phyloP scores from a whole-genome alignment of 2,888 invertebrate genomes.

The Hoplodrina ambigua region DNA sequence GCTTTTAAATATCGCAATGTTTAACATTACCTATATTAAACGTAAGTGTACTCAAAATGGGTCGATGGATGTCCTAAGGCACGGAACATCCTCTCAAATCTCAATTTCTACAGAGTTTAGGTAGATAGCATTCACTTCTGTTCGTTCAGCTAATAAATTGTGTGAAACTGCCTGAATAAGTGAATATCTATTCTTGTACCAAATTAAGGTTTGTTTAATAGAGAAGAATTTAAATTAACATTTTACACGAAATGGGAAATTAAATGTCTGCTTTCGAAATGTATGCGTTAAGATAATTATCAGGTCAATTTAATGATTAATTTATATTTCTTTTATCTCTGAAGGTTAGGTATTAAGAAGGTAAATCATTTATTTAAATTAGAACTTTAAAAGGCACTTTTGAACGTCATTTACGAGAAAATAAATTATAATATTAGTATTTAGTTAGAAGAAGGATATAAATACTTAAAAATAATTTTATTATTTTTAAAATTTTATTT shows the following conservation, averaged over 20 bases:
- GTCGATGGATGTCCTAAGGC: slow-evolving; percentile 24
- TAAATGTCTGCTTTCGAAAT: slow-evolving; percentile 4
- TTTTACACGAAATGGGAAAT: slow-evolving; percentile 15
- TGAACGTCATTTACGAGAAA: no score
- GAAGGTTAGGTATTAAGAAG: neutral
- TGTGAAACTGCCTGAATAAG: slow-evolving; percentile 25
- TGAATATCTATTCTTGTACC: slow-evolving; percentile 23
- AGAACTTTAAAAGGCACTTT: no score
- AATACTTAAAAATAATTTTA: no score
- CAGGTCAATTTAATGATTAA: slow-evolving; percentile 8
- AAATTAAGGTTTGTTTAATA: slow-evolving; percentile 28
- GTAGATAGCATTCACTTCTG: slow-evolving; percentile 52
- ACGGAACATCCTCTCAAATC: slow-evolving; percentile 10
- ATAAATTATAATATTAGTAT: no score
- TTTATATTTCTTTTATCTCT: neutral
- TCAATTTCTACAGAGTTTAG: slow-evolving; percentile 32
- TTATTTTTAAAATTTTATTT: no score
- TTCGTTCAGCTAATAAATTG: slow-evolving; percentile 56
- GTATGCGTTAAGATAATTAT: neutral
- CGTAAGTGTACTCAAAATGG: slow-evolving; percentile 24
- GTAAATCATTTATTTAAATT: no score
- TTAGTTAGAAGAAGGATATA: no score
- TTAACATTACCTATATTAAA: neutral
- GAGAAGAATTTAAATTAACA: slow-evolving; percentile 29
- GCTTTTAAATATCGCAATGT: slow-evolving; percentile 17